Conservation (phyloP, 2,797 vertebrate species). For the Premnoplex brunnescens region DNA sequence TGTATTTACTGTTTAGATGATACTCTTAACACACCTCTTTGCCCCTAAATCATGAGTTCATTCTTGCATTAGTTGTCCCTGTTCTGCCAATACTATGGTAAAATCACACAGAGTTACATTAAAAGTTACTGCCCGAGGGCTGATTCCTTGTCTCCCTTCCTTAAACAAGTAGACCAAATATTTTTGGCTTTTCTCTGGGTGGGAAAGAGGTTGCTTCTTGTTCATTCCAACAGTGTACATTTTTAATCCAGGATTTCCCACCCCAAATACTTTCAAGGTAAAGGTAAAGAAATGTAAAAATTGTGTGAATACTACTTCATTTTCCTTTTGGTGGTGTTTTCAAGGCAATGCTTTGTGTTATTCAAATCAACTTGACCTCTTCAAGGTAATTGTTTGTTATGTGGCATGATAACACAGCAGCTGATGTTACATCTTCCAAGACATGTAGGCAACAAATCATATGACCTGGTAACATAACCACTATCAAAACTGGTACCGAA, state of each 20-base stretch:
- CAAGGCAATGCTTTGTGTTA: neutral
- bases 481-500: neutral
- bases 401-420: neutral
- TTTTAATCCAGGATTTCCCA: neutral
- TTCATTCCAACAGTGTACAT: neutral
- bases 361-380: neutral
- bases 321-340: neutral
- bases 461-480: neutral
- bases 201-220: neutral
- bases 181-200: neutral
- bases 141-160: neutral
- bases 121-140: neutral
- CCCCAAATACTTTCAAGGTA: neutral
- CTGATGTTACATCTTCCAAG: neutral
- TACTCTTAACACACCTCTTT: neutral
- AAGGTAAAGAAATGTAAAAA: neutral
- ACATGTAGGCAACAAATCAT: neutral
- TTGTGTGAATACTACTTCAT: neutral
- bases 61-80: neutral
- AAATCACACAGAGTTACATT: neutral
- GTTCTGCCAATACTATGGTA: neutral
- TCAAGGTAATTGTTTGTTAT: neutral
- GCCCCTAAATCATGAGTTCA: neutral
- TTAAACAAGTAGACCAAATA: neutral
- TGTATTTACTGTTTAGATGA: neutral